Conservation (phyloP, 2,113 vertebrate species). For the Eclectus roratus region DNA sequence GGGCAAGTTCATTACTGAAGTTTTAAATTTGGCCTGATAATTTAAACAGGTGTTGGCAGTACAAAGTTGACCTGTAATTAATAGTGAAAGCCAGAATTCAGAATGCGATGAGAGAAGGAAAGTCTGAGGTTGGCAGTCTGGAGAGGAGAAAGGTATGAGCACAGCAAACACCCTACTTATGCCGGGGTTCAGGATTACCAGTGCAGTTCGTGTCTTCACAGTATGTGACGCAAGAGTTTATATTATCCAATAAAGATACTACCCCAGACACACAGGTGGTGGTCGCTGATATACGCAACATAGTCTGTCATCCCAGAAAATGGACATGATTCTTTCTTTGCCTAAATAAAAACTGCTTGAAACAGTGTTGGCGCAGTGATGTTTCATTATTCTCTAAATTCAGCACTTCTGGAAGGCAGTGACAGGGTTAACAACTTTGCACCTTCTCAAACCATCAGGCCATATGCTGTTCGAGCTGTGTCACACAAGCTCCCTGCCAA, state of each 20-base stretch:
- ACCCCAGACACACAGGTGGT: not conserved
- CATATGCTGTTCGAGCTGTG: not conserved
- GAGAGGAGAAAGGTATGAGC: not conserved
- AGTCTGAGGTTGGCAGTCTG: not conserved
- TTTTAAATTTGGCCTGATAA: not conserved
- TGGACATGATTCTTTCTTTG: fast-evolving
- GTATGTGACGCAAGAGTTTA: not conserved
- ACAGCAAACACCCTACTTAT: not conserved
- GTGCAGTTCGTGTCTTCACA: not conserved
- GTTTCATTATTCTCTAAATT: not conserved
- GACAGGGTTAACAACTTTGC: not conserved
- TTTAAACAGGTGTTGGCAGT: not conserved
- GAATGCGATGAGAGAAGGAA: not conserved
- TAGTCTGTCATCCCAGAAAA: not conserved
- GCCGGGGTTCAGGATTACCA: not conserved
- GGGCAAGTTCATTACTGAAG: not conserved
- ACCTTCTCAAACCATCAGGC: not conserved
- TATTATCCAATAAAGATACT: not conserved
- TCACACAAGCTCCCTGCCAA: not conserved
- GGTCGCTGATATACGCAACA: not conserved
- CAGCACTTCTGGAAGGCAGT: not conserved
- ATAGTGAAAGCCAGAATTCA: not conserved
- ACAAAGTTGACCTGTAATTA: conserved; percentile 18
- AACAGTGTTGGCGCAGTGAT: not conserved
- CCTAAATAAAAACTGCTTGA: not conserved